Percentiles rank a stretch among this genome's conserved stretches.
phyloP scores from a whole-genome alignment of 64 coral and sea anemone genomes.

The Orbicella faveolata region DNA sequence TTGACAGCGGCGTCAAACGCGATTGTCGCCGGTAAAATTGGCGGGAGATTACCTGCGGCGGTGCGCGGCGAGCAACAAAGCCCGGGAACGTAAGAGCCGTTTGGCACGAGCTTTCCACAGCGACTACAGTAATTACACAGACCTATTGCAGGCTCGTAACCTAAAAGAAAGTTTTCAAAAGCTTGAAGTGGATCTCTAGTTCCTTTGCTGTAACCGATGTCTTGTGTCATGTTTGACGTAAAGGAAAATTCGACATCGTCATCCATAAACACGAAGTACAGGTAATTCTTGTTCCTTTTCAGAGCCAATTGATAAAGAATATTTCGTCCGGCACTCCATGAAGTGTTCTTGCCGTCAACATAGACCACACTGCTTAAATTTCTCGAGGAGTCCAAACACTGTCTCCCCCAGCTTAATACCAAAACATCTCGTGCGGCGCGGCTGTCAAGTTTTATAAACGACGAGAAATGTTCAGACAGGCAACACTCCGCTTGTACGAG shows the following conservation, averaged over 20 bases:
- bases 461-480: conserved; percentile 57
- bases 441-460: conserved; percentile 34
- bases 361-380: conserved; percentile 52
- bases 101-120: conserved; percentile 63
- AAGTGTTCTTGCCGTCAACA: conserved; percentile 52
- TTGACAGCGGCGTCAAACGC: conserved; percentile 87
- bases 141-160: conserved; percentile 71
- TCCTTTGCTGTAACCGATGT: neutral
- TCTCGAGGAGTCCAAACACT: conserved; percentile 36
- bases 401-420: conserved; percentile 68
- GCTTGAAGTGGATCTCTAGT: conserved; percentile 36
- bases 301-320: conserved; percentile 56
- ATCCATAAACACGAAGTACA: conserved; percentile 82
- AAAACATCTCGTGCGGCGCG: conserved; percentile 60
- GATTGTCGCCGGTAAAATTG: conserved; percentile 75
- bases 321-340: conserved; percentile 83
- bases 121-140: conserved; percentile 81
- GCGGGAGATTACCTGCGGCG: conserved; percentile 31
- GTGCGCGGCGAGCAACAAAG: conserved; percentile 75
- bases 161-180: conserved; percentile 83
- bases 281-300: conserved; percentile 43
- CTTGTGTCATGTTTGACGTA: conserved; percentile 35
- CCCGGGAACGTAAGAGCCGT: conserved; percentile 41
- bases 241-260: conserved; percentile 86
- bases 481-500: conserved; percentile 81